phyloP scores from a whole-genome alignment of 2,888 invertebrate genomes.

The Margaritifera margaritifera region DNA sequence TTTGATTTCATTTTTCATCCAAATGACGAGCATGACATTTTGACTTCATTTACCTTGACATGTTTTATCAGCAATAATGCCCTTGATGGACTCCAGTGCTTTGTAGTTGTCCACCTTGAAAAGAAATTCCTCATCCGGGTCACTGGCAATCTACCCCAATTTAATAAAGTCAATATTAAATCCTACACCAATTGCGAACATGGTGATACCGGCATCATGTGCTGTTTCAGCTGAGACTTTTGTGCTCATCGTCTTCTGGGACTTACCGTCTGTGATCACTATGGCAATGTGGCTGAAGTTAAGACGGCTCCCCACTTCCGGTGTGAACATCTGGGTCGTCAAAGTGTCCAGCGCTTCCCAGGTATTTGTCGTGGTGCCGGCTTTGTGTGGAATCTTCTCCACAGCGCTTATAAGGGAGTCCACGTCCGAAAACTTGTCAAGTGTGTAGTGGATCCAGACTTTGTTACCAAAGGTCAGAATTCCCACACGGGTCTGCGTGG shows the following conservation, averaged over 20 bases:
- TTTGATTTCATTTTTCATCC: not conserved
- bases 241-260: conserved; percentile 45
- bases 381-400: conserved; percentile 30
- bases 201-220: conserved; percentile 41
- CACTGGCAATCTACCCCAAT: conserved; percentile 49
- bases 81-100: conserved; percentile 41
- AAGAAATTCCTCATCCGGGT: conserved; percentile 42
- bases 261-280: conserved; percentile 66
- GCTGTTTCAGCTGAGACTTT: conserved; percentile 43
- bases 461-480: conserved; percentile 53
- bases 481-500: conserved; percentile 45
- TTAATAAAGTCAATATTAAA: conserved; percentile 39
- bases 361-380: conserved; percentile 51
- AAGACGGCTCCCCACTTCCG: conserved; percentile 27
- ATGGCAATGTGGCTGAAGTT: conserved; percentile 54
- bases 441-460: conserved; percentile 41
- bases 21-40: not conserved
- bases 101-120: conserved; percentile 49
- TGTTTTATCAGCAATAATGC: conserved; percentile 46
- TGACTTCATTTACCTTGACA: conserved; percentile 42
- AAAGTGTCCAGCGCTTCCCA: conserved; percentile 48
- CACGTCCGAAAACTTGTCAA: conserved; percentile 26
- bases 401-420: conserved; percentile 31
- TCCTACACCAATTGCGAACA: conserved; percentile 62
- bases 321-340: conserved; percentile 42